Evolutionary conservation across 2,888 invertebrate species (phyloP).

Genomic region (Phrixothrix hirtus): DNA sequence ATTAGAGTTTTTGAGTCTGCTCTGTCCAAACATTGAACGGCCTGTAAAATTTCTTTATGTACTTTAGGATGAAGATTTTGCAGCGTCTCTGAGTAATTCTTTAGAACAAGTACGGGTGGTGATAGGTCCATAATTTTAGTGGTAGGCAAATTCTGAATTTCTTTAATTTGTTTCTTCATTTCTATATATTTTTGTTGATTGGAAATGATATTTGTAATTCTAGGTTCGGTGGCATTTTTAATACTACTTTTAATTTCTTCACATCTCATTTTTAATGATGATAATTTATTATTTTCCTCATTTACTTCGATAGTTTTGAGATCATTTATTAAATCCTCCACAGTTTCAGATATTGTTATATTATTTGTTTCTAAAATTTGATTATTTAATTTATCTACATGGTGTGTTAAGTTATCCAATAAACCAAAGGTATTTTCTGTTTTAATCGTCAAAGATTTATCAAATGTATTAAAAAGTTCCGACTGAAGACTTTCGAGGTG

Average conservation of each 20-base stretch:
- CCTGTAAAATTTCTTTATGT: not conserved
- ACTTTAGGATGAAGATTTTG: not conserved
- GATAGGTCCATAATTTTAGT: not conserved
- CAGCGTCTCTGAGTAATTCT: not conserved
- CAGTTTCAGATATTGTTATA: constrained; percentile 39
- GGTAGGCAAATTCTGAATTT: constrained; percentile 44
- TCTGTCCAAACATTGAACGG: not conserved
- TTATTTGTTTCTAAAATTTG: constrained; percentile 46
- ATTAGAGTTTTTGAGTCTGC: not conserved
- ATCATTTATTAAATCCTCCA: constrained; percentile 49
- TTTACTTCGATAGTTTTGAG: constrained; percentile 45
- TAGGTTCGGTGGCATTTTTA: not conserved
- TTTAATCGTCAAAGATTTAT: constrained; percentile 43
- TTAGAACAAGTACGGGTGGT: not conserved
- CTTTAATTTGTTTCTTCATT: constrained; percentile 46
- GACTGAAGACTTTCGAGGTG: constrained; percentile 51
- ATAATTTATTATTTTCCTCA: not conserved
- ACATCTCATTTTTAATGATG: not conserved
- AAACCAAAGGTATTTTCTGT: constrained; percentile 52
- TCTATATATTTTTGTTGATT: constrained; percentile 39
- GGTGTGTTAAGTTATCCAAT: constrained; percentile 58
- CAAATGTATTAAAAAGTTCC: constrained; percentile 47
- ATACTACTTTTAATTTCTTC: not conserved
- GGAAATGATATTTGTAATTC: not conserved
- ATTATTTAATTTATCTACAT: constrained; percentile 56